Evolutionary conservation across 2,888 invertebrate species (phyloP).

Genomic region (Cantharis rufa): DNA sequence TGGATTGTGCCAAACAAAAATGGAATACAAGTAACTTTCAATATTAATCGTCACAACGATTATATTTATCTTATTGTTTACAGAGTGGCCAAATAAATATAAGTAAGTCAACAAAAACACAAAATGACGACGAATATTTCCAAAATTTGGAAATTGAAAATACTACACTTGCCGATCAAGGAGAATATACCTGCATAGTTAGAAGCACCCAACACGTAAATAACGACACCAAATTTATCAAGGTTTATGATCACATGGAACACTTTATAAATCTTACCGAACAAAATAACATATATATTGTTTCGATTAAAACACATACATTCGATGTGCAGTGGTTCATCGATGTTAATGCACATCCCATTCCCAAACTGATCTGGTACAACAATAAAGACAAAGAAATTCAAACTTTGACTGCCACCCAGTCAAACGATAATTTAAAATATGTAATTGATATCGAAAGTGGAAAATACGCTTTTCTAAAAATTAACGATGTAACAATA

Average conservation of each 20-base stretch:
- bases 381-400: constrained; percentile 51
- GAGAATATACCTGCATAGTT: constrained; percentile 48
- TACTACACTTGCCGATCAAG: constrained; percentile 41
- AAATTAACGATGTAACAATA: constrained; percentile 58
- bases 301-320: constrained; percentile 44
- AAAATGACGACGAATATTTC: background rate
- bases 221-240: constrained; percentile 27
- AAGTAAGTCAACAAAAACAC: background rate
- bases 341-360: constrained; percentile 61
- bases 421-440: constrained; percentile 34
- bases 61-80: background rate
- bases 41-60: too few relatives aligned
- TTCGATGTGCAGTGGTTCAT: constrained; percentile 58
- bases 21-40: constrained; percentile 24
- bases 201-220: constrained; percentile 41
- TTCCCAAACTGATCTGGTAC: constrained; percentile 49
- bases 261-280: constrained; percentile 48
- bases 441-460: constrained; percentile 10
- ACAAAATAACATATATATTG: constrained; percentile 43
- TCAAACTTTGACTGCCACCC: constrained; percentile 19
- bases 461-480: constrained; percentile 50
- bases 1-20: constrained; percentile 46
- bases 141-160: constrained; percentile 37
- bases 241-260: constrained; percentile 41
- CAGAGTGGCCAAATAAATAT: constrained; percentile 9